Base-by-base conservation (phyloP, 2,888 invertebrate species). In the Drosophila nigricruria region DNA sequence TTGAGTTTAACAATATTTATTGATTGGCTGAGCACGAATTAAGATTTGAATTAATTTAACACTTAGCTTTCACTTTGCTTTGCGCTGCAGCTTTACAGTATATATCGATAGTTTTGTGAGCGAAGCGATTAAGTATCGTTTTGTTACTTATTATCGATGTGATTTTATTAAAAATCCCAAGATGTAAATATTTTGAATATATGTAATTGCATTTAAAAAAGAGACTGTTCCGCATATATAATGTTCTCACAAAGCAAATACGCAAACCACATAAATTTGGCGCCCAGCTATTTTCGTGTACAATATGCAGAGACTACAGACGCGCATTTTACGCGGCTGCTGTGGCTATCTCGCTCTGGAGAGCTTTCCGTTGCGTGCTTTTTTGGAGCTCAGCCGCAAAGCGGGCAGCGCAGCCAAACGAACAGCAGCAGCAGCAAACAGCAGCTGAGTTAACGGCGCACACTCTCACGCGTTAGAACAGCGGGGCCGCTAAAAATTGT, bases 371-470 rank as follows among this genome's bases (percentile, higher is more conserved):
- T 61, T 79, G 71, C 50, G 79, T 79, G 76, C 79, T 75, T 79
- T 79, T 77, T 65, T 77, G 77, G 79, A 77, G 77, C 77, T 77
- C 68, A 68, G 76, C 65, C 68, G 68, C 67, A 75, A 79, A 77
- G 79, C 76, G 58, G 56, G 73, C 79, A 79, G 77, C 77, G 75
- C 77, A 70, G 70, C 50, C 70, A 66, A 74, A 52, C 70, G 76
- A 77, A 47, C n/a, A 27, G 25, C 45, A 47, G 61, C 64, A 69
- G 78, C 77, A 79, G 70, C 74, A 53, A 70, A 70, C 71, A 79
- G 78, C 77, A 77, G 80, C 73, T 73, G 77, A 77, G 80, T 80
- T 80, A 65, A 73, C 77, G 77, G 79, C 77, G 77, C 77, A 77
- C 77, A 68, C 77, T 77, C 77, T 77, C 71, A 79, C 77, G 77